Base-by-base conservation (phyloP, 2,113 vertebrate species). In the Neotragus moschatus region DNA sequence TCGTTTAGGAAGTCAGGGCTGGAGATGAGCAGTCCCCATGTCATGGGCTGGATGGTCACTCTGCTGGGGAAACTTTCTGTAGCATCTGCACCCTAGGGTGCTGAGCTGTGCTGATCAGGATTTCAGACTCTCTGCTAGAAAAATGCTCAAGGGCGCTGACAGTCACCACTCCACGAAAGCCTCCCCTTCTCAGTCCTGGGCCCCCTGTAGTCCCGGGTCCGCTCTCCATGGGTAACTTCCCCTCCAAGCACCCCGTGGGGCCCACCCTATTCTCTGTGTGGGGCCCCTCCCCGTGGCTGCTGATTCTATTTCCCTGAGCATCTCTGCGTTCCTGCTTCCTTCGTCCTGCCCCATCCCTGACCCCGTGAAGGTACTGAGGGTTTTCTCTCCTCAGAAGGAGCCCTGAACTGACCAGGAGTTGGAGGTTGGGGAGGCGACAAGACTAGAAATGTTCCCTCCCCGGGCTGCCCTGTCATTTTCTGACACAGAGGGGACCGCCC, bases 1-100 rank as follows among this genome's bases (percentile, higher is more conserved):
- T 12, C 10, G 1, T 12, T 21, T 25, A 39, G 1, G 13, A 55
- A 13, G 39, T 25, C 11, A 3, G 5, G 36, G 30, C 16, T 2
- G 14, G 9, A 17, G 56, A 30, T 1, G 53, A 19, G 13, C 6
- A 1, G 7, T 13, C 93, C 28, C 26, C 2, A 0, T 3, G 39
- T 39, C 2, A 1, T 6, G 10, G 33, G 70, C 17, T 1, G 70
- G 16, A 13, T 0, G 0, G 19, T 17, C 0, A 2, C 3, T 26
- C 80, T 73, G 21, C 1, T 17, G 9, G 9, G 14, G 21, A 2
- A 9, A 21, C 7, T 1, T 33, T 3, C 25, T 0, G 13, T 2
- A 15, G 2, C 36, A 12, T 13, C 36, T 0, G 6, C 1, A 2
- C 53, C 21, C 0, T 19, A 15, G 60, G 0, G 9, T 13, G 10